Percentiles rank a stretch among this genome's conserved stretches.
phyloP scores from a whole-genome alignment of 2,797 vertebrate genomes.

The Stomatorhinus walkeri region DNA sequence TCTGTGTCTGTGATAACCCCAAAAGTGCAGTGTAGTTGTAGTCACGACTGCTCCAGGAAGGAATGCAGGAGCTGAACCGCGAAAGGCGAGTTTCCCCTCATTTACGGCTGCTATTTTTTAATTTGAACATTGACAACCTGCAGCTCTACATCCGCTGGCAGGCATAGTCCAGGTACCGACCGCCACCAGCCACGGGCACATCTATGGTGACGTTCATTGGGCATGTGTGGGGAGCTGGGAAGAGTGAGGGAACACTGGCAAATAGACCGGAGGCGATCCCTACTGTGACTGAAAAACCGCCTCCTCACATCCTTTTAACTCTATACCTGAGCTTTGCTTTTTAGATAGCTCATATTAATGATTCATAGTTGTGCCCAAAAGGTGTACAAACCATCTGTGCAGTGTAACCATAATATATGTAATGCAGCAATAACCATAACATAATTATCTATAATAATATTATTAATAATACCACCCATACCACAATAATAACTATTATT shows the following conservation, averaged over 20 bases:
- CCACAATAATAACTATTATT: background rate
- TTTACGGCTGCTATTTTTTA: background rate
- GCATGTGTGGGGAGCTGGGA: background rate
- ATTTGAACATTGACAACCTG: background rate
- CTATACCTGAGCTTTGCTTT: background rate
- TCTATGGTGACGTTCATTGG: background rate
- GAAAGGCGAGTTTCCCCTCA: background rate
- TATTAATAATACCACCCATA: background rate
- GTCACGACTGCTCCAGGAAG: background rate
- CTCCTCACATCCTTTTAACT: background rate
- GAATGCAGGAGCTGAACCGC: background rate
- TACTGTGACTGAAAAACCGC: background rate
- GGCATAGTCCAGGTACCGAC: background rate
- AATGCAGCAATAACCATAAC: background rate
- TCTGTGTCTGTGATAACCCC: background rate
- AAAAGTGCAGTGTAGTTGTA: background rate
- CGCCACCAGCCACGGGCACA: background rate
- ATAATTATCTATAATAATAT: background rate
- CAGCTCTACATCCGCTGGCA: background rate
- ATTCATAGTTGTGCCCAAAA: background rate
- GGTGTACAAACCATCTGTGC: background rate
- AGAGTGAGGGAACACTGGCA: background rate
- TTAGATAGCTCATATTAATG: background rate
- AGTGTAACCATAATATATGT: background rate
- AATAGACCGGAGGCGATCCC: background rate